Base-by-base conservation (phyloP, 2,797 vertebrate species). In the Neopelma chrysocephalum region DNA sequence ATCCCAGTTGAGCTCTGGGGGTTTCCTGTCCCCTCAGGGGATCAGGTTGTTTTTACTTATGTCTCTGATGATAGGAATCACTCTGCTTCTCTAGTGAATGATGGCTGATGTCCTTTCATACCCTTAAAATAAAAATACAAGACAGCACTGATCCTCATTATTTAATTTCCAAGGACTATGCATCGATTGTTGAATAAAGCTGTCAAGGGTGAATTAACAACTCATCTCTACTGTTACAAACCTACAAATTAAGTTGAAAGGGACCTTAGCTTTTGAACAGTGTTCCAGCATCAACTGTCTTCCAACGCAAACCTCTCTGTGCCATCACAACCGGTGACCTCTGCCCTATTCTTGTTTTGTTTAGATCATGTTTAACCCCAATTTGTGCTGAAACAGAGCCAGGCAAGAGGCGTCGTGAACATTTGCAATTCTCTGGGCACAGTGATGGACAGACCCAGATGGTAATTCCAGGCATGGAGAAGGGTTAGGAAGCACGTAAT, bases 101-200 rank as follows among this genome's bases (percentile, higher is more conserved):
- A 87, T 70, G 32, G 38, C 9, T 73, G 36, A 47, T 73, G 38
- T 76, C 66, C 75, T 91, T 94, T 79, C 34, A 18, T 43, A 82
- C 40, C 75, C 71, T 89, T 89, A 88, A 91, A 96, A 91, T n/a
- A 92, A 47, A 91, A 92, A 91, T 38, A 51, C 1, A 20, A 94
- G 64, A 62, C 64, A 80, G 65, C 50, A 38, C 40, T 61, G 53
- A 26, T 84, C 34, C 54, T 77, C 58, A 58, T 91, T 76, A 92
- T 79, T 95, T 93, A 57, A 96, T 96, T 96, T 94, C 80, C 69
- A 69, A 86, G 78, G 93, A 54, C 69, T 82, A 32, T 65, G 68
- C 51, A 78, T 87, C 1, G 47, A 80, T 92, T 80, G 53, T 54
- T 68, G 72, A 93, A 93, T 87, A 82, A 90, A 96, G 64, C 48